These are phyloP conservation scores for Phoxinus dragarum DNA, from an alignment of 2,797 vertebrate species.

Conservation along the genomic window DNA sequence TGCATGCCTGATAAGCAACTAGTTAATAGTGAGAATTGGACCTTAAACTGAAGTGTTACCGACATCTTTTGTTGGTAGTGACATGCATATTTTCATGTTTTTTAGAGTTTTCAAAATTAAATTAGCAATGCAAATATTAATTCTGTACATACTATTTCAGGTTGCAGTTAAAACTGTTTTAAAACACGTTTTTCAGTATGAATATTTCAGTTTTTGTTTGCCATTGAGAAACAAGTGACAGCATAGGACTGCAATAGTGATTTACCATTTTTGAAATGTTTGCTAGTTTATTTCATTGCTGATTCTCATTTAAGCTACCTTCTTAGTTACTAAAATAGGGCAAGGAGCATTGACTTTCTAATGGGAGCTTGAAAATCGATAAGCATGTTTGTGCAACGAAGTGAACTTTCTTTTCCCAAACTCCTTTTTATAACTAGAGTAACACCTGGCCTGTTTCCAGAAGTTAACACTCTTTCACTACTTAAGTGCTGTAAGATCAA, in stretches of 20 bases:
- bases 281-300: background rate
- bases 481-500: slow-evolving; percentile 70
- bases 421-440: slow-evolving; percentile 48
- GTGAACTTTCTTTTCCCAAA: slow-evolving; percentile 50
- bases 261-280: background rate
- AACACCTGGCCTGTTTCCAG: slow-evolving; percentile 57
- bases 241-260: background rate
- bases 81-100: background rate
- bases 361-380: slow-evolving; percentile 57
- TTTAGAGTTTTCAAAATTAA: background rate
- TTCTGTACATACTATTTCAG: background rate
- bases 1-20: no score
- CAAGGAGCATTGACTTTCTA: slow-evolving; percentile 11
- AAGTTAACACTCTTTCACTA: slow-evolving; percentile 58
- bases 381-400: slow-evolving; percentile 41
- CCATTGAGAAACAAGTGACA: background rate
- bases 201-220: background rate
- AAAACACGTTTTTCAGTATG: background rate
- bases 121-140: background rate
- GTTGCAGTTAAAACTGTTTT: background rate
- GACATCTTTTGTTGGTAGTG: background rate
- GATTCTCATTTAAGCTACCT: background rate
- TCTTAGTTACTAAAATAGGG: background rate
- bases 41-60: no score
- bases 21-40: no score